Evolutionary conservation across 2,888 invertebrate species (phyloP), one percentile per base, ranked within the genome.

Genomic region (Tyria jacobaeae): DNA sequence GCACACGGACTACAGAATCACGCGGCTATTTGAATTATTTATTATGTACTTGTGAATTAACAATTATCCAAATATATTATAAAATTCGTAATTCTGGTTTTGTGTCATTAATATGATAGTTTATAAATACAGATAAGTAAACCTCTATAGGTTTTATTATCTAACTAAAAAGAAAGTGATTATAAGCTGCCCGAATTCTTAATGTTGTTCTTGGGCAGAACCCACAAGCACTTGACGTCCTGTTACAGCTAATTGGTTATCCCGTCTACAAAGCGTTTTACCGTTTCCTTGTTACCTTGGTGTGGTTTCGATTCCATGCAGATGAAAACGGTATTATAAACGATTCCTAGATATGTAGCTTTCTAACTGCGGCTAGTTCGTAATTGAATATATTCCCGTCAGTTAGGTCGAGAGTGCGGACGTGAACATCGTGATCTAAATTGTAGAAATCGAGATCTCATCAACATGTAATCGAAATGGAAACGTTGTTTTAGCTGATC

Each of bases 191-290:
- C 1, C 25, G 3, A 24, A n/a, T n/a, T n/a, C 31, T 54, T 31
- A 60, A 54, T 49, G 31, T 41, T 55, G 39, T 49, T 31, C 49
- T 49, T 55, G 53, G 17, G 10, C 10, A 31, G 31, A 49, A 54
- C 48, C 60, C 53, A 27, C 53, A 49, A 27, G 41, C 35, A 48
- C 59, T 59, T 59, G 52, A 34, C 49, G 31, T 49, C 35, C 60
- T 25, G 48, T 48, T 41, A 55, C 41, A 21, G 10, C 49, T 54
- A 60, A 60, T 60, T 60, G 54, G 54, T 14, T 49, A 60, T 50
- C 35, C 39, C 14, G 44, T 24, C 54, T 39, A 25, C 54, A 54
- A 55, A 9, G 35, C 47, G 37, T 37, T 48, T 27, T 49, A 35
- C 24, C 39, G 54, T 54, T 53, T 52, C 41, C 52, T 52, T 47